Evolutionary conservation across 1,140 invertebrate species (phyloP).

Genomic region (Heliconius himera): DNA sequence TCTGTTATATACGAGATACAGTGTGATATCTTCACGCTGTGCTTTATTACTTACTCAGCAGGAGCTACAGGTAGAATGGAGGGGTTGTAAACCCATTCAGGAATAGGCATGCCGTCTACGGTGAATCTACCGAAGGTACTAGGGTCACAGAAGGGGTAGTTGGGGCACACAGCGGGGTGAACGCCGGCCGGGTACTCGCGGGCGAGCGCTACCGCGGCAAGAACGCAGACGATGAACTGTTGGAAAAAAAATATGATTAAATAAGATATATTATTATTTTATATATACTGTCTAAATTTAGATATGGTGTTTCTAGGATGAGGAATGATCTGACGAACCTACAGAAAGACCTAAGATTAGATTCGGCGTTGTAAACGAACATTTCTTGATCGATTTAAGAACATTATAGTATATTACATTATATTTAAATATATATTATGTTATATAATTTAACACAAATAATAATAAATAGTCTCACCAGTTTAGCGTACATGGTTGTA

Average conservation of each 20-base stretch:
- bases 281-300: too few species aligned
- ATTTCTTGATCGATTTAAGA: not conserved
- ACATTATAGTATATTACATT: not conserved
- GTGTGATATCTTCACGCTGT: not conserved
- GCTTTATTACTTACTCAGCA: slow-evolving; percentile 52
- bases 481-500: slow-evolving; percentile 64
- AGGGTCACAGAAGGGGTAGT: slow-evolving; percentile 81
- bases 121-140: slow-evolving; percentile 67
- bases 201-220: slow-evolving; percentile 66
- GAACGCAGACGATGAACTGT: slow-evolving; percentile 61
- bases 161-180: slow-evolving; percentile 80
- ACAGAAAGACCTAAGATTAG: not conserved
- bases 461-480: slow-evolving; percentile 51
- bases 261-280: too few species aligned
- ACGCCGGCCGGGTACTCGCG: slow-evolving; percentile 80
- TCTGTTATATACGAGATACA: too few species aligned
- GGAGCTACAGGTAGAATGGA: slow-evolving; percentile 67
- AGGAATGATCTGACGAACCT: not conserved
- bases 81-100: slow-evolving; percentile 78
- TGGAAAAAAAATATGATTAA: not conserved
- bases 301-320: not conserved
- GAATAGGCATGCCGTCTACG: slow-evolving; percentile 75
- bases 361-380: too few species aligned
- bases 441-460: slow-evolving; percentile 22
- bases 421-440: slow-evolving; percentile 7